Base-by-base conservation (phyloP, 64 coral and sea anemone species). In the Hydrozoanthus tunicans region DNA sequence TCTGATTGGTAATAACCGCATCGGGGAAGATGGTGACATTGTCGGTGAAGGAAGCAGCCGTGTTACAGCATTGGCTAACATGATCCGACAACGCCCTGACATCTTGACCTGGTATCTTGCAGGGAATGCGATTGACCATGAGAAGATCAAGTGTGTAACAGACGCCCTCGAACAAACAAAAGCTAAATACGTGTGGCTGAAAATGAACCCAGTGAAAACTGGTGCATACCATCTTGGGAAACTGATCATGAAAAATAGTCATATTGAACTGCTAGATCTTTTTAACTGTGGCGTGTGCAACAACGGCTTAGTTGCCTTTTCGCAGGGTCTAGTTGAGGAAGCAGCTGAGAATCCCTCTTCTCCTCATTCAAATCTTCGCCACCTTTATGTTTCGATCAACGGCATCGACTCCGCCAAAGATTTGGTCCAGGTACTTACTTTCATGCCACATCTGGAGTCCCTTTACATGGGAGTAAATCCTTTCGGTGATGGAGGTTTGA, bases 191-290 rank as follows among this genome's bases (percentile, higher is more conserved):
- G 64, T 93, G 54, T 93, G 91, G 91, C 54, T 93, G 17, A 93
- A 93, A 72, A 93, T 93, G 91, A 93, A 93, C 70, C 91, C 91
- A 7, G 62, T 93, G 8, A 93, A 93, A 79, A 93, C 91, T n/a
- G 91, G 91, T 25, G 59, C 82, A 8, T 93, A 93, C 59, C 83
- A 93, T 27, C 56, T 93, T 43, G 91, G 91, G 3, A 89, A 93
- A 70, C 70, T 93, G 83, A 62, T 93, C n/a, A 70, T 93, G 83
- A 88, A 15, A 81, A 89, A 74, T 62, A 70, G 56, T 6, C 70
- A 84, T 43, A 70, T 93, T 55, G 91, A 93, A 76, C 83, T 93
- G n/a, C 82, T 93, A 12, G 91, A 93, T 51, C 55, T 93, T n/a
- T 93, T 93, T 26, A 93, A 93, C 70, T 88, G 81, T 56, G 91